Evolutionary conservation across 2,113 vertebrate species (phyloP).

Genomic region (Nothobranchius kuhntae): DNA sequence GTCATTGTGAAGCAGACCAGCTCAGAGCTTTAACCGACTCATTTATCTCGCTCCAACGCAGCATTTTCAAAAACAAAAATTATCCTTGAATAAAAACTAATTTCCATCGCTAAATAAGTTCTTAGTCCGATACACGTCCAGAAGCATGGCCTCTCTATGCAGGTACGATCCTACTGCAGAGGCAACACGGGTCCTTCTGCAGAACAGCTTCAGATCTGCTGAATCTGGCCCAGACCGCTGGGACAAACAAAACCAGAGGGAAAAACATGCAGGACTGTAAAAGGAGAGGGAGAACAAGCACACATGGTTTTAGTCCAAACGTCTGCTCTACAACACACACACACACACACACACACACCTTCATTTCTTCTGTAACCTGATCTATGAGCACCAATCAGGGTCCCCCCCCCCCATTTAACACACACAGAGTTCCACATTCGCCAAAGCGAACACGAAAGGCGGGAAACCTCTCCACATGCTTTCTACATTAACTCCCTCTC

Average conservation of each 20-base stretch:
- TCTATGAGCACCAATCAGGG: slow-evolving; percentile 60
- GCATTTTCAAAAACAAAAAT: slow-evolving; percentile 6
- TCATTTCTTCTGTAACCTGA: slow-evolving; percentile 64
- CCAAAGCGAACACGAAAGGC: slow-evolving; percentile 37
- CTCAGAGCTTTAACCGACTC: not conserved
- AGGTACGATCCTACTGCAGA: slow-evolving; percentile 13
- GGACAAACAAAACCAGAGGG: slow-evolving; percentile 26
- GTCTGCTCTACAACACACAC: not conserved
- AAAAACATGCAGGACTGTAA: slow-evolving; percentile 44
- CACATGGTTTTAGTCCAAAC: slow-evolving; percentile 69
- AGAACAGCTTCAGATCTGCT: not conserved
- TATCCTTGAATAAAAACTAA: slow-evolving; percentile 12
- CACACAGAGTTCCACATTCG: slow-evolving; percentile 30
- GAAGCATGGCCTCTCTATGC: slow-evolving; percentile 3
- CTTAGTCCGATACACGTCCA: not conserved
- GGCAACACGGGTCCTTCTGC: slow-evolving; percentile 38
- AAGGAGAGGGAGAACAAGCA: slow-evolving; percentile 33
- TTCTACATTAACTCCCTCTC: slow-evolving; percentile 50
- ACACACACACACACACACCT: slow-evolving; percentile 19
- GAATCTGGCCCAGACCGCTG: slow-evolving; percentile 47
- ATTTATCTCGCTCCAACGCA: slow-evolving; percentile 7
- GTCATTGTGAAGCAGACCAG: slow-evolving; percentile 16
- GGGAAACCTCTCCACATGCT: slow-evolving; percentile 54
- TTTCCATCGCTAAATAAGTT: slow-evolving; percentile 1
- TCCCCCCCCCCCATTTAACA: slow-evolving; percentile 26